A percentile compares a stretch with the other conserved stretches of the same genome.
Conservation (phyloP, 2,797 vertebrate species). For the Parauchenoglanis punctatus region DNA sequence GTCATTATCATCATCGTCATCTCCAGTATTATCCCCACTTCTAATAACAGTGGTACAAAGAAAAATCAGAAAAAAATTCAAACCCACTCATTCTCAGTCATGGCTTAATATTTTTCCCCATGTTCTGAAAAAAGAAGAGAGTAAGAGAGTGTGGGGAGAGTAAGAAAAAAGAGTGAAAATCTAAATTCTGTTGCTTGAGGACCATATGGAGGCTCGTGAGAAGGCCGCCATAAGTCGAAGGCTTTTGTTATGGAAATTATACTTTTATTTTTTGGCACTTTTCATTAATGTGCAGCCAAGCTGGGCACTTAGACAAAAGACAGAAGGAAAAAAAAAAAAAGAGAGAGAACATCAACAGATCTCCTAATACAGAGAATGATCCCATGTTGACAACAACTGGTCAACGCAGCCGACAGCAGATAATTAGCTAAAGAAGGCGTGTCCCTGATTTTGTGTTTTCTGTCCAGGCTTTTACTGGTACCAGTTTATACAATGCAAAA, state of each 20-base stretch:
- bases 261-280: conserved; percentile 83
- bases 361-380: conserved; percentile 76
- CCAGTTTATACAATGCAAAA: conserved; percentile 72
- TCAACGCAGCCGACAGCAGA: conserved; percentile 72
- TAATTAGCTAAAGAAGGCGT: conserved; percentile 74
- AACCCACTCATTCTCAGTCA: conserved; percentile 78
- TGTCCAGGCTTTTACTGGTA: conserved; percentile 78
- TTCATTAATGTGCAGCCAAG: conserved; percentile 81
- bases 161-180: conserved; percentile 64
- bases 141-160: conserved; percentile 34
- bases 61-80: conserved; percentile 67
- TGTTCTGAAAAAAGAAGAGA: conserved; percentile 54
- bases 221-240: conserved; percentile 84
- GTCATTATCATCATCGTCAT: conserved; percentile 74
- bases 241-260: conserved; percentile 88
- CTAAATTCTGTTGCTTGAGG: conserved; percentile 80
- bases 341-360: conserved; percentile 73
- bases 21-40: conserved; percentile 58
- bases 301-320: conserved; percentile 79
- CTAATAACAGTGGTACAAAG: conserved; percentile 71
- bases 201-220: conserved; percentile 83
- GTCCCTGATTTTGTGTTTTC: conserved; percentile 80
- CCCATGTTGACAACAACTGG: conserved; percentile 63
- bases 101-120: conserved; percentile 80
- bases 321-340: conserved; percentile 55